Evolutionary conservation across 2,113 vertebrate genomes (phyloP).

Genomic region (Odocoileus hemionus): DNA sequence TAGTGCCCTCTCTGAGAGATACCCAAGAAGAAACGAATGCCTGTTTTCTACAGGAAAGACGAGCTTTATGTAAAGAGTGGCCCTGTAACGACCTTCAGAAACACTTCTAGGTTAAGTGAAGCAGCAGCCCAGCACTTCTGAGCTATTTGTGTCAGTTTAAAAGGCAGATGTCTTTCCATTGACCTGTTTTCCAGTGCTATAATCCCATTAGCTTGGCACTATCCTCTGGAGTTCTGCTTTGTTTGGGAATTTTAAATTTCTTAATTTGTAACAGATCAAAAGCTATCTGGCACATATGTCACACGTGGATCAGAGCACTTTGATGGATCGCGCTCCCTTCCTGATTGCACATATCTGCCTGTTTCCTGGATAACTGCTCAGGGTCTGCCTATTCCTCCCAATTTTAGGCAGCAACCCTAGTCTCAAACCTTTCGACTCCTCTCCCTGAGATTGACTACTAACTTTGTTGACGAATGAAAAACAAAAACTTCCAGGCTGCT

Average conservation of each 20-base stretch:
- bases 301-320: background rate
- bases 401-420: background rate
- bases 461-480: background rate
- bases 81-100: conserved; percentile 63
- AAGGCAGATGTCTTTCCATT: conserved; percentile 64
- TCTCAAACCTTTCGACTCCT: background rate
- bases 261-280: conserved; percentile 69
- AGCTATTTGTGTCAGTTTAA: conserved; percentile 57
- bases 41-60: conserved; percentile 24
- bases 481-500: background rate
- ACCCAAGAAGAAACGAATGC: conserved; percentile 50
- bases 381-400: background rate
- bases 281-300: conserved; percentile 27
- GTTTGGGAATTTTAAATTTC: conserved; percentile 65
- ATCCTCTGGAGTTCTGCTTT: conserved; percentile 55
- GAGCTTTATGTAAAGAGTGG: conserved; percentile 28
- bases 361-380: background rate
- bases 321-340: background rate
- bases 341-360: accelerated
- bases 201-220: conserved; percentile 53
- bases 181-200: conserved; percentile 68
- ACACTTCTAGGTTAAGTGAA: conserved; percentile 67
- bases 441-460: background rate
- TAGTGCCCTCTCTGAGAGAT: conserved; percentile 40
- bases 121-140: conserved; percentile 49